phyloP scores from a whole-genome alignment of 2,113 vertebrate species.

The Dicaeum eximium region DNA sequence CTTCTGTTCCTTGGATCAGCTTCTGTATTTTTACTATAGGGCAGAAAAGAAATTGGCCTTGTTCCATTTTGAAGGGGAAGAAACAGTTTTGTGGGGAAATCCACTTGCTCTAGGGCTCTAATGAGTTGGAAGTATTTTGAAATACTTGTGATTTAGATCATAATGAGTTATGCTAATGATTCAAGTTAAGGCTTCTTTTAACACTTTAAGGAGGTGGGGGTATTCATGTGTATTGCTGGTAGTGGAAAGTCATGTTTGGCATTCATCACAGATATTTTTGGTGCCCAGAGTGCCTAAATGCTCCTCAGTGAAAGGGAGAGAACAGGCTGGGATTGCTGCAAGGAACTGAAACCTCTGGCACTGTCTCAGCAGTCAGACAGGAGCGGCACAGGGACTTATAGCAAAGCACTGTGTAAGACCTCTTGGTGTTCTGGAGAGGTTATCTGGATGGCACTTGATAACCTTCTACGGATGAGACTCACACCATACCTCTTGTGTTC shows the following conservation, averaged over 20 bases:
- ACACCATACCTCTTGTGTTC: neutral
- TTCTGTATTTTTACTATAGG: neutral
- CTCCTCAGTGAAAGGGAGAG: neutral
- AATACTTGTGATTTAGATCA: conserved; percentile 11
- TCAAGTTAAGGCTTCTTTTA: neutral
- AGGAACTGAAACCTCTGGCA: neutral
- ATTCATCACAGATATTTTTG: neutral
- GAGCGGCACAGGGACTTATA: neutral
- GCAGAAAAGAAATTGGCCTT: neutral
- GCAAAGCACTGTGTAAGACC: neutral
- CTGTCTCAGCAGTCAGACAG: neutral
- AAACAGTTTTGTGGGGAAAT: conserved; percentile 33
- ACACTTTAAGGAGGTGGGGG: neutral
- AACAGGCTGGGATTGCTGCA: neutral
- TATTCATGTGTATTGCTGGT: neutral
- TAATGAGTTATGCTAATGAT: neutral
- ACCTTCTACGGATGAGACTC: neutral
- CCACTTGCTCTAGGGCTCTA: conserved; percentile 9
- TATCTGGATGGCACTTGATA: neutral
- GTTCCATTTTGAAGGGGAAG: conserved; percentile 4
- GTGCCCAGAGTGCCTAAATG: neutral
- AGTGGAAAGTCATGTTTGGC: neutral
- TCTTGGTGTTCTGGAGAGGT: neutral
- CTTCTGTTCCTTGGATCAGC: neutral
- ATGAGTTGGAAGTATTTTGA: neutral